Percentiles rank a stretch among this genome's conserved stretches.
Evolutionary conservation across 2,113 vertebrate species (phyloP).

Genomic region (Aleadryas rufinucha): DNA sequence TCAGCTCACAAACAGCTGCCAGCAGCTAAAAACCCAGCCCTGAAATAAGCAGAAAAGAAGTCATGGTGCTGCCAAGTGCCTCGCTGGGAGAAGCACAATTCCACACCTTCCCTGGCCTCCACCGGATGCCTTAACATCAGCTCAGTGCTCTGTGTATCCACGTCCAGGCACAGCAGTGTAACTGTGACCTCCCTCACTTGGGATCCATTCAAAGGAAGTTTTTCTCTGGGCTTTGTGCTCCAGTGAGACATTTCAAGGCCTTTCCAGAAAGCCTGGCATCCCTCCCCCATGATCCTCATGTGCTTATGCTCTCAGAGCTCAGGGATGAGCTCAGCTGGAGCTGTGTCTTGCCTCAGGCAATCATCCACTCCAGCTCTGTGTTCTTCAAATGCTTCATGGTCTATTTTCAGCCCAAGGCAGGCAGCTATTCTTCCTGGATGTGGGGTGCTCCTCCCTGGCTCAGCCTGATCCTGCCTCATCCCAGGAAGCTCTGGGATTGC

Average conservation of each 20-base stretch:
- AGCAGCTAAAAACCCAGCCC: not conserved
- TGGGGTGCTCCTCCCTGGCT: not conserved
- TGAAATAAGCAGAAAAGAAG: not conserved
- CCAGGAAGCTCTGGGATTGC: not conserved
- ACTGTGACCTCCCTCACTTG: not conserved
- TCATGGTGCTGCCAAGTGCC: not conserved
- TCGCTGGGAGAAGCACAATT: rapidly evolving
- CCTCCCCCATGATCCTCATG: not conserved
- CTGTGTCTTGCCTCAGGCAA: not conserved
- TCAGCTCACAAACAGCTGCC: not conserved
- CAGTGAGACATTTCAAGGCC: not conserved
- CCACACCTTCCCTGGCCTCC: not conserved
- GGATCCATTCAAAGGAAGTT: not conserved
- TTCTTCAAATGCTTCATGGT: not conserved
- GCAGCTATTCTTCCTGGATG: not conserved
- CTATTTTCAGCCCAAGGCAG: not conserved
- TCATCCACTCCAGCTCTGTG: not conserved
- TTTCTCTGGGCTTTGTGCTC: not conserved
- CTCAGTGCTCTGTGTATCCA: rapidly evolving
- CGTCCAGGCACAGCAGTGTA: not conserved
- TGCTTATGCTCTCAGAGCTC: not conserved
- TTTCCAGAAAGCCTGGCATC: not conserved
- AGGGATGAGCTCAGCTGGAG: not conserved
- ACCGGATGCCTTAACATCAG: not conserved
- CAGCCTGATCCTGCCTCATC: not conserved